Base-by-base conservation (phyloP, 2,113 vertebrate genomes). In the Camelus bactrianus region DNA sequence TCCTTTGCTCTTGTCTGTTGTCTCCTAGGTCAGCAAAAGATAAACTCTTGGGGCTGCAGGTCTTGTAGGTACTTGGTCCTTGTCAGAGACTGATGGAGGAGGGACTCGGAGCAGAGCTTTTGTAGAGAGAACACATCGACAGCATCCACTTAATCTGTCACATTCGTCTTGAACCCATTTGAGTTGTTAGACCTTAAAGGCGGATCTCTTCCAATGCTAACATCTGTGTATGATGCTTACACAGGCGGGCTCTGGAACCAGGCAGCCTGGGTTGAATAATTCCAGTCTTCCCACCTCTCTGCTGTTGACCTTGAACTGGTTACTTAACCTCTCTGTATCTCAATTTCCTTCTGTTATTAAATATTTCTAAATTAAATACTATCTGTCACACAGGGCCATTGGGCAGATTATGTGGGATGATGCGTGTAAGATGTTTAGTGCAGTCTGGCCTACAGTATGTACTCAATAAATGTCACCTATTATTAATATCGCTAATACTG, bases 381-480 rank as follows among this genome's bases (percentile, higher is more conserved):
- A 35, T n/a, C 35, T 35, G 15, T 87, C 9, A 0, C 42, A 50
- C 4, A 65, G 65, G 20, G 28, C 56, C 38, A n/a, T 35, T 42
- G 28, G 46, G 15, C 35, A 75, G 77, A 89, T 96, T 62, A 50
- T 85, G 46, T 89, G 28, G 73, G 9, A 64, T 35, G 69, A 56
- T 42, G 52, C 64, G 20, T 38, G 17, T 28, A 50, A 92, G 89
- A 69, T 8, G 11, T 85, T 93, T 73, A 86, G 69, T 65, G 52
- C 58, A 35, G 11, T 67, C 54, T 89, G 72, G 32, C 20, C 6
- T 73, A 38, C 13, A 82, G 62, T 82, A 60, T 72, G n/a, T 26
- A 69, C 70, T 96, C 50, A 69, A 14, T 91, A 95, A 96, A 94
- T 50, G 62, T 62, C 72, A 89, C 56, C 88, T 70, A 15, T 91